These are phyloP conservation scores for Heliconius hermathena DNA, from an alignment of 1,140 invertebrate species.

Conservation along the genomic window DNA sequence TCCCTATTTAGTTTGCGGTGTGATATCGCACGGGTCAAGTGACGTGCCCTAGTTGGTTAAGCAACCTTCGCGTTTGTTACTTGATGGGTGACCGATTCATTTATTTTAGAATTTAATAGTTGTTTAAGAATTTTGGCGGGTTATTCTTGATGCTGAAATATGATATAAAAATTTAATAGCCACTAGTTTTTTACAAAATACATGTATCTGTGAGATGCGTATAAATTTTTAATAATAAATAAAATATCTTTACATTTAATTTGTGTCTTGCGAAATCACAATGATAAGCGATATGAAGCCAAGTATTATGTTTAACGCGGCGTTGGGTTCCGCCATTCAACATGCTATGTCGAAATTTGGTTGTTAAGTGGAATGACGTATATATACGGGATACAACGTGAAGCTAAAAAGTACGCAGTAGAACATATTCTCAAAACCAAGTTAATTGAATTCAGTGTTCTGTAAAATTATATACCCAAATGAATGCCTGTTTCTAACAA, in stretches of 20 bases:
- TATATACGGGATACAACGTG: too few relatives aligned
- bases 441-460: not conserved
- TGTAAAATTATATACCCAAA: conserved; percentile 13
- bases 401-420: not conserved
- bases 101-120: conserved; percentile 2
- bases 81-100: conserved; percentile 7
- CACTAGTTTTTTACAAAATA: too few relatives aligned
- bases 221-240: too few relatives aligned
- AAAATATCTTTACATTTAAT: too few relatives aligned
- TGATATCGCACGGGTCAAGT: conserved; percentile 13
- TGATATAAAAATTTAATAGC: not conserved
- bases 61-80: conserved; percentile 11
- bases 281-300: too few relatives aligned
- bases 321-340: too few relatives aligned
- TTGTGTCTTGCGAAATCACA: too few relatives aligned
- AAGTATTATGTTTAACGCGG: too few relatives aligned
- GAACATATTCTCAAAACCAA: not conserved
- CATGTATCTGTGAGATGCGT: too few relatives aligned
- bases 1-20: not conserved
- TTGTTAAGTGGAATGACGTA: too few relatives aligned
- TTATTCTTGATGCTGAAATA: not conserved
- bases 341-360: too few relatives aligned
- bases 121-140: not conserved
- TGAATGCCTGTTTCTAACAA: not conserved
- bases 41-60: conserved; percentile 12